Conservation (phyloP, 1,140 invertebrate species). For the Vanessa atalanta region DNA sequence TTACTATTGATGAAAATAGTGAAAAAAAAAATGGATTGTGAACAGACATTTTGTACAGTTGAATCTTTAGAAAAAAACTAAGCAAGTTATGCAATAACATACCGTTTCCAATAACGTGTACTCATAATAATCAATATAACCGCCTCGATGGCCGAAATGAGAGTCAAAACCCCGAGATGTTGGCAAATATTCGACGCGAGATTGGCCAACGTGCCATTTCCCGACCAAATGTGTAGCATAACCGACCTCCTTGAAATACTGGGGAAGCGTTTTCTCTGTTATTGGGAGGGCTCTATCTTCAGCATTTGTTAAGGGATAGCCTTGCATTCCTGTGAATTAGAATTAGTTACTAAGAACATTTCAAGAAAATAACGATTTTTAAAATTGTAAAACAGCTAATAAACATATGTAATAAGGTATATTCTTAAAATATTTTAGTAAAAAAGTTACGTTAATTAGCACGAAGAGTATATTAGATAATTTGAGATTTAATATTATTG, state of each 20-base stretch:
- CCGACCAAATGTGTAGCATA: constrained; percentile 92
- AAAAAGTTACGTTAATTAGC: no score
- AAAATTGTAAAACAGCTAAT: no score
- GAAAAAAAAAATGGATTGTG: no score
- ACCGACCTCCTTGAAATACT: constrained; percentile 88
- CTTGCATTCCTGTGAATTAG: constrained; percentile 64
- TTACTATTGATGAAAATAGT: background rate
- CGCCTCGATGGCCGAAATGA: constrained; percentile 92
- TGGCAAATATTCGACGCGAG: constrained; percentile 87
- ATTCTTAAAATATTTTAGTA: no score
- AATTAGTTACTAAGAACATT: no score
- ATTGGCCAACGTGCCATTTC: constrained; percentile 95
- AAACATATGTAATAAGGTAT: no score
- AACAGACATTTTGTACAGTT: no score
- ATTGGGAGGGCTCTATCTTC: constrained; percentile 65
- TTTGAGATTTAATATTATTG: no score
- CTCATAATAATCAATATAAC: constrained; percentile 91
- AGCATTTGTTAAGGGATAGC: constrained; percentile 63
- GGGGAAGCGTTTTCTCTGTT: constrained; percentile 86
- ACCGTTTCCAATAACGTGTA: constrained; percentile 83
- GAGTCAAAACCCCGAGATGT: constrained; percentile 90
- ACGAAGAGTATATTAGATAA: no score
- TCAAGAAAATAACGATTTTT: no score
- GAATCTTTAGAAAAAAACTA: background rate
- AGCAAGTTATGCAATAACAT: constrained; percentile 42